Evolutionary conservation across 2,888 invertebrate genomes (phyloP).

Genomic region (Lochmaea crataegi): DNA sequence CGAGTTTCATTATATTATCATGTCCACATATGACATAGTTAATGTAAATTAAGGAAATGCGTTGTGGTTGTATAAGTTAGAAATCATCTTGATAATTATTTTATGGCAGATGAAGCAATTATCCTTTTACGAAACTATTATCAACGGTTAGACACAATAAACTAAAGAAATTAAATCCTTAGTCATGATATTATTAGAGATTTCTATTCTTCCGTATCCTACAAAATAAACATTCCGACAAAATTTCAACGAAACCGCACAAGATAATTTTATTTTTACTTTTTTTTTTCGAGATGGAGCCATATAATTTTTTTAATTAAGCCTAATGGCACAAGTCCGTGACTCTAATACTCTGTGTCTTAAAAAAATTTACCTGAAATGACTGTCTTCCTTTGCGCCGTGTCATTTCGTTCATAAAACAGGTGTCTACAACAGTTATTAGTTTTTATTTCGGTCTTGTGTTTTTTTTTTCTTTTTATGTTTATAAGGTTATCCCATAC

Average conservation of each 20-base stretch:
- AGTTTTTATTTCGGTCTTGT: constrained; percentile 33
- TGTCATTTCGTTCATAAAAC: constrained; percentile 62
- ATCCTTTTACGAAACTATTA: not conserved
- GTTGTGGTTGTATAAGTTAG: too few species aligned
- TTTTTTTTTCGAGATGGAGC: constrained; percentile 61
- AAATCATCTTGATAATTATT: not conserved
- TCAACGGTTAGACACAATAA: not conserved
- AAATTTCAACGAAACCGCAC: constrained; percentile 55
- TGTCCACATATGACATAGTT: too few species aligned
- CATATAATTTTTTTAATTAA: constrained; percentile 66
- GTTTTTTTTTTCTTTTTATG: constrained; percentile 41
- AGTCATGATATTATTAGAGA: constrained; percentile 3
- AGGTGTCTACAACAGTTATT: constrained; percentile 56
- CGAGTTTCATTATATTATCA: too few species aligned
- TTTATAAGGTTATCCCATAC: constrained; percentile 21
- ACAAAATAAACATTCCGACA: constrained; percentile 13
- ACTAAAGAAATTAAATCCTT: not conserved
- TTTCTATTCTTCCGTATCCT: constrained; percentile 31
- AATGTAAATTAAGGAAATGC: too few species aligned
- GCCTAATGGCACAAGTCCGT: constrained; percentile 64
- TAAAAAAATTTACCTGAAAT: constrained; percentile 59
- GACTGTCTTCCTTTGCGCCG: constrained; percentile 62
- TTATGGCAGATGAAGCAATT: not conserved
- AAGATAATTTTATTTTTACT: constrained; percentile 45
- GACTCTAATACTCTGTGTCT: constrained; percentile 58